Conservation (phyloP, 2,888 invertebrate species). For the Aporophyla lueneburgensis region DNA sequence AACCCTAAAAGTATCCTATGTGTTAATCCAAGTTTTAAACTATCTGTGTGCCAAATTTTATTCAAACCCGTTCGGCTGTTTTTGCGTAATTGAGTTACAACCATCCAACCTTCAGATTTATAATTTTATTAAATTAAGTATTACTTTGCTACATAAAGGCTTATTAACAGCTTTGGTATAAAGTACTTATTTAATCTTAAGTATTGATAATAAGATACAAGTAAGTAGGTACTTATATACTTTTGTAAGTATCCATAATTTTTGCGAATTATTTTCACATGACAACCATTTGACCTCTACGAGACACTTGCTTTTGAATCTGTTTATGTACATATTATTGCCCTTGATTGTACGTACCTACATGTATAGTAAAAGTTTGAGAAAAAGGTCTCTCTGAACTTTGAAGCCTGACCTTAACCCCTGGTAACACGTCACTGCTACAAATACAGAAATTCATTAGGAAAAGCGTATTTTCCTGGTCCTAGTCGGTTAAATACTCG, state of each 20-base stretch:
- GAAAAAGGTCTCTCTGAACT: conserved; percentile 14
- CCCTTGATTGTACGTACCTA: neutral
- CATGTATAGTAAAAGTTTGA: conserved; percentile 14
- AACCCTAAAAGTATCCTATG: too few species aligned
- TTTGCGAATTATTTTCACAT: neutral
- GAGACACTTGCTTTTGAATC: neutral
- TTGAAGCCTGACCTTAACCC: conserved; percentile 34
- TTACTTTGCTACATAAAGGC: too few species aligned
- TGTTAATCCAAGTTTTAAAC: too few species aligned
- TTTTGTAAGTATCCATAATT: neutral
- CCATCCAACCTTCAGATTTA: too few species aligned
- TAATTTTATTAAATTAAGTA: too few species aligned
- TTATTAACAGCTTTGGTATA: too few species aligned
- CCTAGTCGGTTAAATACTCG: neutral
- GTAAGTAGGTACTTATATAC: too few species aligned
- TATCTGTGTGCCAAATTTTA: too few species aligned
- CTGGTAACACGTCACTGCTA: conserved; percentile 8
- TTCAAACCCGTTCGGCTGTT: too few species aligned
- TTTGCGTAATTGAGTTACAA: too few species aligned
- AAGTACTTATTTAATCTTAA: too few species aligned
- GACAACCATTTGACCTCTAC: neutral
- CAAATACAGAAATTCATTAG: conserved; percentile 26
- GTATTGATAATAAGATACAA: too few species aligned
- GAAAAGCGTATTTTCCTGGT: conserved; percentile 22
- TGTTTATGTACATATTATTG: neutral